Evolutionary conservation across 2,888 invertebrate genomes (phyloP), one percentile per base, ranked within the genome.

Genomic region (Steinernema scapterisci): DNA sequence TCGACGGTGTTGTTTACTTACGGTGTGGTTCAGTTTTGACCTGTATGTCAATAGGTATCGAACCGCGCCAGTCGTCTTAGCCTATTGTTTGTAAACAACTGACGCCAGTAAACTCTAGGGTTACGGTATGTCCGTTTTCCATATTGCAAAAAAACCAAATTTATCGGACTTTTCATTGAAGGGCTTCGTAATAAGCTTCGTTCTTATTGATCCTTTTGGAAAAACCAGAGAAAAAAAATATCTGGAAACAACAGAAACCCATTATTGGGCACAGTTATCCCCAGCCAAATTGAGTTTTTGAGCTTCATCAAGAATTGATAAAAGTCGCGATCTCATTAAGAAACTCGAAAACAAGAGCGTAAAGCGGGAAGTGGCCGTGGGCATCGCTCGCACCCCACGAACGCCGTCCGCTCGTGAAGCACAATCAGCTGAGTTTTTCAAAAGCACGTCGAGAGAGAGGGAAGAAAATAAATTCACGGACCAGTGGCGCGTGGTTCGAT

Each of bases 351-450:
- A 52, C 23, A 52, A 9, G 23, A 11, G 38, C 38, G 52, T 11
- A 19, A 52, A 11, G 11, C 21, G 21, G 23, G 23, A n/a, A 52
- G 3, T 21, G n/a, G 48, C 16, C 19, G n/a, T 21, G 52, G 23
- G 11, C 52, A 19, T 21, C 11, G 52, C 52, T 19, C 19, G 48
- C n/a, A n/a, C n/a, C 52, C 23, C 1, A 19, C 21, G 11, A 52
- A 21, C 11, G 19, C 52, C 52, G 38, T 38, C 38, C 38, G 38
- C 38, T 38, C 5, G 16, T 63, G 27, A 31, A 13, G 16, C 63
- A 63, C 21, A 63, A 63, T 63, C 63, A 63, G 63, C 63, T 63
- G 63, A 16, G 31, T 11, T 63, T 63, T 25, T 27, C 48, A 31
- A 52, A 52, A 19, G 52, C 21, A 9, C 52, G 31, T 63, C 54